Evolutionary conservation across 2,797 vertebrate genomes (phyloP).

Genomic region (Pygocentrus nattereri): DNA sequence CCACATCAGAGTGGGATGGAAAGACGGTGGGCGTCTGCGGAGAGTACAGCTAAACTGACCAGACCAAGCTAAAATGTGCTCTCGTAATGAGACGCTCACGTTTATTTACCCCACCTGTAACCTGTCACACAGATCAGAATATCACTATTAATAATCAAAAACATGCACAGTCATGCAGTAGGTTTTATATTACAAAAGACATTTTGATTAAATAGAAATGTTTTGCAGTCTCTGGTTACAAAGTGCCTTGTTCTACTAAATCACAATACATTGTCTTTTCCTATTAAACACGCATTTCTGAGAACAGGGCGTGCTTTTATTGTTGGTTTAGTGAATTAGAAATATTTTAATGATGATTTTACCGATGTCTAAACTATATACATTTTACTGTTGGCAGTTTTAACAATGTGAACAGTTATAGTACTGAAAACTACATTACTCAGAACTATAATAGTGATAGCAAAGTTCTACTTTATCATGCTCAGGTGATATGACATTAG

Average conservation of each 20-base stretch:
- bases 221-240: not conserved
- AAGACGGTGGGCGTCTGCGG: conserved; percentile 84
- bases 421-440: too few species aligned
- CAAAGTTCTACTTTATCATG: too few species aligned
- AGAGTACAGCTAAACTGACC: conserved; percentile 75
- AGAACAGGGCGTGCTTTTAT: not conserved
- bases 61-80: not conserved
- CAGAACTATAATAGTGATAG: too few species aligned
- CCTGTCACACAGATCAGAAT: not conserved
- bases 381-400: not conserved
- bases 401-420: too few species aligned
- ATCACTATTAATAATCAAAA: not conserved
- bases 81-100: not conserved
- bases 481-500: too few species aligned
- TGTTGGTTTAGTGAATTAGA: not conserved
- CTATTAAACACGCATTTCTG: not conserved
- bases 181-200: not conserved
- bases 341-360: not conserved
- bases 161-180: not conserved
- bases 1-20: conserved; percentile 82
- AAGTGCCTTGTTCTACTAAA: not conserved
- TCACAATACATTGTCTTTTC: not conserved
- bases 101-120: not conserved
- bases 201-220: not conserved
- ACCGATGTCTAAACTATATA: not conserved